A percentile compares a stretch with the other conserved stretches of the same genome.
Conservation (phyloP, 92 coral and sea anemone species). For the Palythoa grandis region DNA sequence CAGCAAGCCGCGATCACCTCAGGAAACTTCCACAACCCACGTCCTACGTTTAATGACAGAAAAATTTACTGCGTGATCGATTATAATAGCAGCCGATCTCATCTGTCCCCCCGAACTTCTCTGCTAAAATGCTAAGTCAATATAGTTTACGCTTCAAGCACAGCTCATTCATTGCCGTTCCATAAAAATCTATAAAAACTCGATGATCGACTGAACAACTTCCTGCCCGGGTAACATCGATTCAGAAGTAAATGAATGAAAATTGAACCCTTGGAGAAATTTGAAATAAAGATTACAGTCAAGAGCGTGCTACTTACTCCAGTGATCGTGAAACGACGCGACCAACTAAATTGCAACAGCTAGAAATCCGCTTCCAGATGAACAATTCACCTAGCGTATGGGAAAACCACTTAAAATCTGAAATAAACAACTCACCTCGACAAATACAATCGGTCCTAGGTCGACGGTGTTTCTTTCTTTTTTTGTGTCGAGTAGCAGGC, state of each 20-base stretch:
- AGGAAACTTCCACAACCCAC: constrained; percentile 23
- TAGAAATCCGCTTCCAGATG: constrained; percentile 12
- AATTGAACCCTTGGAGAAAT: not conserved
- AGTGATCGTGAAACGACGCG: constrained; percentile 2
- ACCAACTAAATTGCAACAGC: constrained; percentile 32
- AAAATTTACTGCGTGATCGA: constrained; percentile 27
- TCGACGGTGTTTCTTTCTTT: constrained; percentile 41
- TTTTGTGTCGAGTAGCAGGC: constrained; percentile 40
- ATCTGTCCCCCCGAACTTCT: constrained; percentile 19
- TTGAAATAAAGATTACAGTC: constrained; percentile 7
- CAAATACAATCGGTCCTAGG: constrained; percentile 4
- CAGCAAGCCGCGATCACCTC: constrained; percentile 26
- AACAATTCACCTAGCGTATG: not conserved
- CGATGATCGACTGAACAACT: constrained; percentile 46
- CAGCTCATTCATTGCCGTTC: constrained; percentile 41
- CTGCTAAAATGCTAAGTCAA: constrained; percentile 43
- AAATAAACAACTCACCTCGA: constrained; percentile 42
- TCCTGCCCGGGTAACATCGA: constrained; percentile 36
- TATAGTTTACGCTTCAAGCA: constrained; percentile 45
- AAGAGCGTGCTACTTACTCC: not conserved
- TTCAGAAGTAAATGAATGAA: constrained; percentile 42
- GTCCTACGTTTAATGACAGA: not conserved
- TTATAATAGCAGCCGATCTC: constrained; percentile 33
- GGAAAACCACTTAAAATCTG: constrained; percentile 13
- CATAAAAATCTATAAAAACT: constrained; percentile 47